Evolutionary conservation across 2,797 vertebrate species (phyloP).

Genomic region (Clarias platycephalus): DNA sequence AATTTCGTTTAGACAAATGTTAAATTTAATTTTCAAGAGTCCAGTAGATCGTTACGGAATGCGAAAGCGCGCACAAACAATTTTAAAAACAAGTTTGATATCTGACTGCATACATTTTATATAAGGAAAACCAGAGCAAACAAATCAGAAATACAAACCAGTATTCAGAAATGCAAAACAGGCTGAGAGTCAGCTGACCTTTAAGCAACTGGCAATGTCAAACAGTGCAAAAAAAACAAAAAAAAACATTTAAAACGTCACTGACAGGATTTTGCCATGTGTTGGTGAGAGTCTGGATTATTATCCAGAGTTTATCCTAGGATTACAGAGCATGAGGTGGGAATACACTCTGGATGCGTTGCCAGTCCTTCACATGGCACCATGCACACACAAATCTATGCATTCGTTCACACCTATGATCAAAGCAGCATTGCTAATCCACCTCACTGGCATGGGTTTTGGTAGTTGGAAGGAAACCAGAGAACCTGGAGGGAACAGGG

Average conservation of each 20-base stretch:
- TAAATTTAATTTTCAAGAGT: no score
- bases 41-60: no score
- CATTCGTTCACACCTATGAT: not conserved
- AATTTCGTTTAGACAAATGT: conserved; percentile 29
- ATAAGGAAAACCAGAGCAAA: not conserved
- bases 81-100: conserved; percentile 5
- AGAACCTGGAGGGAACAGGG: not conserved
- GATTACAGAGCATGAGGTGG: not conserved
- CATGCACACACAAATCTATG: not conserved
- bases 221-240: not conserved
- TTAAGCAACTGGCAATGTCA: not conserved
- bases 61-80: not conserved
- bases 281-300: not conserved
- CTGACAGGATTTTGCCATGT: not conserved
- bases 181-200: not conserved
- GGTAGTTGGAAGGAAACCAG: not conserved
- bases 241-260: not conserved
- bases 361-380: not conserved
- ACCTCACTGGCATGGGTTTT: not conserved
- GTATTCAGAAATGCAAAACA: not conserved
- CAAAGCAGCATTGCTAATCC: not conserved
- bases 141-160: not conserved
- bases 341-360: not conserved
- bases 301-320: not conserved
- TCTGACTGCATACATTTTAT: not conserved